Conservation (phyloP, 2,113 vertebrate genomes). For the Colaptes auratus region DNA sequence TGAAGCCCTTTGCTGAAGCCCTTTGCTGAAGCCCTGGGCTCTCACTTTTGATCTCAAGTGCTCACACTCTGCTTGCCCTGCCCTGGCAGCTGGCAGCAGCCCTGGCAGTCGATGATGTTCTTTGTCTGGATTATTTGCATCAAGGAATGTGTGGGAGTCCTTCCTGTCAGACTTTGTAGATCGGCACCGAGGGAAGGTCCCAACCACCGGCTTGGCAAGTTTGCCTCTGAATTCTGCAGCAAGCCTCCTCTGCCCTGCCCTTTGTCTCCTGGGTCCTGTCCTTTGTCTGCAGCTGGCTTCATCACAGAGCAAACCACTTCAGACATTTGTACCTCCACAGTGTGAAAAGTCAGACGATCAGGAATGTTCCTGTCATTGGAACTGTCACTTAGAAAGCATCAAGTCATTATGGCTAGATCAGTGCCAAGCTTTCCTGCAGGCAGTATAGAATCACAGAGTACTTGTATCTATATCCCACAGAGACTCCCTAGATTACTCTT, state of each 20-base stretch:
- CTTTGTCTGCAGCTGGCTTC: not conserved
- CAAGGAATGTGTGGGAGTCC: not conserved
- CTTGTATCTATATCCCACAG: no score
- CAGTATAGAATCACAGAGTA: no score
- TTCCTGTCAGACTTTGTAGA: not conserved
- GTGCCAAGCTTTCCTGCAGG: not conserved
- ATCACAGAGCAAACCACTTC: not conserved
- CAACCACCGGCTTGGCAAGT: not conserved
- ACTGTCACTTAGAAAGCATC: not conserved
- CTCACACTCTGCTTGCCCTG: not conserved
- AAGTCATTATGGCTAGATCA: not conserved
- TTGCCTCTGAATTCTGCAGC: not conserved
- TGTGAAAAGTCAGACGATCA: not conserved
- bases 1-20: not conserved
- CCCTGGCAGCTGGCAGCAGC: not conserved
- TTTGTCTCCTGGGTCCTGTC: not conserved
- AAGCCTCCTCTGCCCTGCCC: not conserved
- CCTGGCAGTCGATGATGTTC: not conserved
- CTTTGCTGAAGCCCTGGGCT: not conserved
- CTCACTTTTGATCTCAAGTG: not conserved
- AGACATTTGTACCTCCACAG: not conserved
- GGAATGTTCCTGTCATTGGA: not conserved
- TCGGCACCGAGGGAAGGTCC: not conserved
- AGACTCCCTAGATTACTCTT: no score
- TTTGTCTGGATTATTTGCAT: constrained; percentile 1